phyloP scores from a whole-genome alignment of 2,797 vertebrate genomes.

The Acanthopagrus latus region DNA sequence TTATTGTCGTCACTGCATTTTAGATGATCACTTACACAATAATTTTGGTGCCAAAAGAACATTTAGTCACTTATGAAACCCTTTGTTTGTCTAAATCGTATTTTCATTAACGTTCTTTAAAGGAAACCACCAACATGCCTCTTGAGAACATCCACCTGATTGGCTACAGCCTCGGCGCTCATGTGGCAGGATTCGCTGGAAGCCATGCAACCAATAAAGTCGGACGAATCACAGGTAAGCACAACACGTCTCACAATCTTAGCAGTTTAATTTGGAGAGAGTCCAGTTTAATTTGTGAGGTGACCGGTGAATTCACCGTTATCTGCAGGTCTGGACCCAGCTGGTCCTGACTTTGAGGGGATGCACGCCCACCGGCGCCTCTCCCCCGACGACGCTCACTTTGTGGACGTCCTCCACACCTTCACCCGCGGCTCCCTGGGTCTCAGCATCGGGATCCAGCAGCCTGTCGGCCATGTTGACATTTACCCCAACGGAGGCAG shows the following conservation, averaged over 20 bases:
- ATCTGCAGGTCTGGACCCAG: conserved; percentile 85
- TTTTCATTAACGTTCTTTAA: conserved; percentile 14
- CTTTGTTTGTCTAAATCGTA: no score
- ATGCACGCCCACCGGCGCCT: conserved; percentile 82
- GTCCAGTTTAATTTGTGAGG: not conserved
- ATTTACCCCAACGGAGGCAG: conserved; percentile 87
- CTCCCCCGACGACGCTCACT: conserved; percentile 86
- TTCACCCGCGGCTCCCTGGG: conserved; percentile 83
- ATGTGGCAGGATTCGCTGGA: conserved; percentile 88
- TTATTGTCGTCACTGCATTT: no score
- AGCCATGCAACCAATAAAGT: conserved; percentile 84
- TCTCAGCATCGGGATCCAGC: conserved; percentile 87
- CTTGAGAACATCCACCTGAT: conserved; percentile 86
- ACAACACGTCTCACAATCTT: not conserved
- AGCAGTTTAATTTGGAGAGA: not conserved
- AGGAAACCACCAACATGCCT: conserved; percentile 83
- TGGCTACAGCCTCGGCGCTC: conserved; percentile 89
- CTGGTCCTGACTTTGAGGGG: conserved; percentile 86
- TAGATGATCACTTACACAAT: no score
- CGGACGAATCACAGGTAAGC: conserved; percentile 87
- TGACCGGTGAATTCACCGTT: not conserved
- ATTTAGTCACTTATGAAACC: no score
- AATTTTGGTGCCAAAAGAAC: no score
- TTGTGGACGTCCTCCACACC: conserved; percentile 88
- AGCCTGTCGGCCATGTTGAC: conserved; percentile 87